Conservation (phyloP, 2,797 vertebrate genomes). For the Macropodus opercularis region DNA sequence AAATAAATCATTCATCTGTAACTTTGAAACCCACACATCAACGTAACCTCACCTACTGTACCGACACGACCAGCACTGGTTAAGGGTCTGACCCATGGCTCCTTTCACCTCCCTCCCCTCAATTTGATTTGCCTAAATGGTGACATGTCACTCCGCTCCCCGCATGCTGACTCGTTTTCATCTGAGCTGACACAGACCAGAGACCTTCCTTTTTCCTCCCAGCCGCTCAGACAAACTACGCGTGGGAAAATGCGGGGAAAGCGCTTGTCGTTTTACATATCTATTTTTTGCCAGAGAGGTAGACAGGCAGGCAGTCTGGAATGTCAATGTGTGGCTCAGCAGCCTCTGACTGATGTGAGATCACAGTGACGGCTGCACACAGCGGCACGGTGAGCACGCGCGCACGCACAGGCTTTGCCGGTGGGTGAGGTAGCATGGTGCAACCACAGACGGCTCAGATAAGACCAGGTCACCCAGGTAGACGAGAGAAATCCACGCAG, state of each 20-base stretch:
- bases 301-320: slow-evolving; percentile 70
- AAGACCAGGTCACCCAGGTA: slow-evolving; percentile 63
- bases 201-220: slow-evolving; percentile 46
- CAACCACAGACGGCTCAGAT: slow-evolving; percentile 57
- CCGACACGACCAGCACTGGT: slow-evolving; percentile 35
- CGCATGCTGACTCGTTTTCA: slow-evolving; percentile 55
- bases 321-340: slow-evolving; percentile 76
- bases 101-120: slow-evolving; percentile 35
- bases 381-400: slow-evolving; percentile 42
- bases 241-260: slow-evolving; percentile 68
- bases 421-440: slow-evolving; percentile 48
- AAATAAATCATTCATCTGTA: slow-evolving; percentile 7
- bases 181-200: slow-evolving; percentile 66
- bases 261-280: slow-evolving; percentile 79
- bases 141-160: slow-evolving; percentile 49
- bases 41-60: slow-evolving; percentile 22
- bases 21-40: slow-evolving; percentile 4
- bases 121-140: slow-evolving; percentile 65
- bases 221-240: slow-evolving; percentile 70
- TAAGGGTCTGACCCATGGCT: slow-evolving; percentile 43
- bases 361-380: slow-evolving; percentile 75
- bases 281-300: slow-evolving; percentile 78
- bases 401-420: slow-evolving; percentile 38
- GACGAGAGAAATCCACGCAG: slow-evolving; percentile 20
- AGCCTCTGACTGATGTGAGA: slow-evolving; percentile 76